Evolutionary conservation across 30 jellyfish, hydroid and myxozoan species (phyloP).

Genomic region (Aurelia coerulea): DNA sequence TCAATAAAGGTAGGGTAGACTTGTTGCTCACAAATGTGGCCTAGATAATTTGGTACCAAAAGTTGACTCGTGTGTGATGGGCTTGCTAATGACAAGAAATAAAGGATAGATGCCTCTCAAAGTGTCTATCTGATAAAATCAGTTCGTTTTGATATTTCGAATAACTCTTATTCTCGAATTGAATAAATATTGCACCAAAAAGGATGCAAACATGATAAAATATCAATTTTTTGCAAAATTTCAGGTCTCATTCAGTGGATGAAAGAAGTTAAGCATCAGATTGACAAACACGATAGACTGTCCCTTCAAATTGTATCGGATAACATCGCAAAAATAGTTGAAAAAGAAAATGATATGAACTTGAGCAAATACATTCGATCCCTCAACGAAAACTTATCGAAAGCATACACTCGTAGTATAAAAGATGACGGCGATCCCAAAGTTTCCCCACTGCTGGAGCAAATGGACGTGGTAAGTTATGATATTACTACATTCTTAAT

Average conservation of each 20-base stretch:
- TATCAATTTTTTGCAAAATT: background rate
- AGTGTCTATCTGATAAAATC: no score
- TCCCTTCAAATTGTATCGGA: constrained; percentile 74
- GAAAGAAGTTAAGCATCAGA: constrained; percentile 67
- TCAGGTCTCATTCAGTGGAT: constrained; percentile 86
- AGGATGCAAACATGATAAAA: background rate
- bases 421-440: background rate
- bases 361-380: constrained; percentile 45
- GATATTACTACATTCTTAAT: background rate
- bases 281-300: constrained; percentile 78
- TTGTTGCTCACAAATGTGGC: no score
- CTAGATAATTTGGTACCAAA: no score
- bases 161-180: no score
- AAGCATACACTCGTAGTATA: constrained; percentile 34
- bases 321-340: constrained; percentile 66
- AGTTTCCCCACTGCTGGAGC: constrained; percentile 40
- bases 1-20: no score
- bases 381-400: constrained; percentile 1
- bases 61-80: no score
- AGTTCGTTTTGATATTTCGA: no score
- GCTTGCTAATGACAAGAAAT: no score
- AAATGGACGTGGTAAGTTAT: constrained; percentile 52
- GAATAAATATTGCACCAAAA: no score
- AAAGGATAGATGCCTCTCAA: no score
- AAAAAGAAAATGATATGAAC: constrained; percentile 58